Conservation (phyloP, 1,140 invertebrate genomes). For the Drosophila sucinea region DNA sequence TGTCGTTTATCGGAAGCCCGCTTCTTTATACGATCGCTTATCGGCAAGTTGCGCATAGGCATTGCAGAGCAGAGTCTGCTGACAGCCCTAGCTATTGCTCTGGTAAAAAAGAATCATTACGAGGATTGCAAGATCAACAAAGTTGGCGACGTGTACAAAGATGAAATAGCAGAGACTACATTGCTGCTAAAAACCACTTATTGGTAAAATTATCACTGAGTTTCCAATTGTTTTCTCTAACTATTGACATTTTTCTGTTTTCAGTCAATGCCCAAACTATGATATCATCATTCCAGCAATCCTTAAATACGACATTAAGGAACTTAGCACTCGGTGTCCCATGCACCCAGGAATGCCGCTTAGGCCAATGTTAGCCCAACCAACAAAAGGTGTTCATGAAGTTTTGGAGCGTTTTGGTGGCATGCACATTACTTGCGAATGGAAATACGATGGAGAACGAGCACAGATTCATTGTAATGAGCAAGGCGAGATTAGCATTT, state of each 20-base stretch:
- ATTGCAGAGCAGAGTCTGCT: conserved; percentile 98
- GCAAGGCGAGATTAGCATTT: conserved; percentile 90
- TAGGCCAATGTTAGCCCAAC: conserved; percentile 99
- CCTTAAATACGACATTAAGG: conserved; percentile 91
- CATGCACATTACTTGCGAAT: conserved; percentile 98
- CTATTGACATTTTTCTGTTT: not conserved
- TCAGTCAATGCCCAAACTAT: conserved; percentile 98
- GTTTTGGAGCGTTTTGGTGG: conserved; percentile 96
- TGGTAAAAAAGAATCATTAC: conserved; percentile 86
- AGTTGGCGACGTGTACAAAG: conserved; percentile 87
- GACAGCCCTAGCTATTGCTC: conserved; percentile 94
- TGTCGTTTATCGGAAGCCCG: conserved; percentile 95
- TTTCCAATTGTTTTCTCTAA: not conserved
- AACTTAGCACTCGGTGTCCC: conserved; percentile 92
- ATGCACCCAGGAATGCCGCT: conserved; percentile 96
- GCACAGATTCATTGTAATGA: conserved; percentile 95
- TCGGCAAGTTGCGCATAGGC: conserved; percentile 97
- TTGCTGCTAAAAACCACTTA: conserved; percentile 96
- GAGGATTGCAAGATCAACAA: conserved; percentile 86
- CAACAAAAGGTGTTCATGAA: conserved; percentile 96
- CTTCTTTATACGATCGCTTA: conserved; percentile 93
- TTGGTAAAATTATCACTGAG: conserved; percentile 86
- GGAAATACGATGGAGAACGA: conserved; percentile 99
- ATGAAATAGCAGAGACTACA: conserved; percentile 90
- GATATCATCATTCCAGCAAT: conserved; percentile 93